Conservation (phyloP, 2,888 invertebrate species). For the Xestia xanthographa region DNA sequence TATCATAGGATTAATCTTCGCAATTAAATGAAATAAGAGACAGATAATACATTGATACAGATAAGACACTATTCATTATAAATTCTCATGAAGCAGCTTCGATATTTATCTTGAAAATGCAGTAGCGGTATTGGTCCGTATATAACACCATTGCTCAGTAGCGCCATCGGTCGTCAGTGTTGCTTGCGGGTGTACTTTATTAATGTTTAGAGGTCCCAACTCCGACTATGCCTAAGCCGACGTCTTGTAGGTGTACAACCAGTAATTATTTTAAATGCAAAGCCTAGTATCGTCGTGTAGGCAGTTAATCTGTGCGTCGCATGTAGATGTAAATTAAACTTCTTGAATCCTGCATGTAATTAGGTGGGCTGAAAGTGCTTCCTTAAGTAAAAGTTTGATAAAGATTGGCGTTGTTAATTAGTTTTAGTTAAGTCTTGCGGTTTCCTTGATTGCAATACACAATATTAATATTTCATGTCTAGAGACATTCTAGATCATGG, state of each 20-base stretch:
- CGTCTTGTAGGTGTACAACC: slow-evolving; percentile 69
- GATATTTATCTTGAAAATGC: slow-evolving; percentile 69
- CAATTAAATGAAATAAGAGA: slow-evolving; percentile 42
- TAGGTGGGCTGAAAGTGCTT: slow-evolving; percentile 21
- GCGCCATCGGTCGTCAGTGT: slow-evolving; percentile 49
- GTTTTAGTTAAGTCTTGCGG: slow-evolving; percentile 1
- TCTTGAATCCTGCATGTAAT: slow-evolving; percentile 53
- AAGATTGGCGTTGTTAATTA: slow-evolving; percentile 17
- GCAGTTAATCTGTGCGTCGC: slow-evolving; percentile 77
- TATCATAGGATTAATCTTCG: slow-evolving; percentile 35
- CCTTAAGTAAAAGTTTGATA: not conserved
- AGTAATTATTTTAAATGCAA: slow-evolving; percentile 82
- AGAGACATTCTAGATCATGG: slow-evolving; percentile 15
- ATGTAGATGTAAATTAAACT: slow-evolving; percentile 65
- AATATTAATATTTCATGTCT: slow-evolving; percentile 43
- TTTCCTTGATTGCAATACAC: slow-evolving; percentile 22
- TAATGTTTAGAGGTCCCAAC: slow-evolving; percentile 61
- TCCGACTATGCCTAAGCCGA: slow-evolving; percentile 53
- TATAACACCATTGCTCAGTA: slow-evolving; percentile 47
- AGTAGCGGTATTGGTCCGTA: slow-evolving; percentile 59
- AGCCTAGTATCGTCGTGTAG: slow-evolving; percentile 75
- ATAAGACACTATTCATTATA: slow-evolving; percentile 53
- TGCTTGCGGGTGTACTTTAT: slow-evolving; percentile 68
- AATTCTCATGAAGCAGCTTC: slow-evolving; percentile 46
- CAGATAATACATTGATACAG: slow-evolving; percentile 45